Evolutionary conservation across 2,888 invertebrate genomes (phyloP).

Genomic region (Stictocephala bisonia): DNA sequence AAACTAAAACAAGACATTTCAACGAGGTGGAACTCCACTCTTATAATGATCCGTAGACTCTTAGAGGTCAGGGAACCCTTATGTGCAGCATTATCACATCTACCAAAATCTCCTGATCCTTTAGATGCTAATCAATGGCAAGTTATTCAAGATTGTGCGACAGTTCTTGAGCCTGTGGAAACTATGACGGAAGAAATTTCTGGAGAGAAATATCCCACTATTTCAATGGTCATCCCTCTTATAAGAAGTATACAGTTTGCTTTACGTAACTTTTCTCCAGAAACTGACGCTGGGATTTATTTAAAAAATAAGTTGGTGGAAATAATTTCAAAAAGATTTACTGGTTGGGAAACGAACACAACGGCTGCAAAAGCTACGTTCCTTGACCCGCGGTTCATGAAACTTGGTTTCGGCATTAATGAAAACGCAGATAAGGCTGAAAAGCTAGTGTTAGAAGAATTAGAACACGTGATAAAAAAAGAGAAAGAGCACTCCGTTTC

Average conservation of each 20-base stretch:
- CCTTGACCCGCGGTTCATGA: slow-evolving; percentile 17
- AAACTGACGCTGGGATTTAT: not conserved
- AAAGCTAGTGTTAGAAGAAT: not conserved
- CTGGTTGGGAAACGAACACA: not conserved
- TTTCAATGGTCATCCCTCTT: slow-evolving; percentile 13
- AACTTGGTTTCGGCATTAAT: not conserved
- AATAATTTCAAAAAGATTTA: not conserved
- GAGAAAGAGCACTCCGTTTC: not conserved
- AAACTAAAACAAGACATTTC: slow-evolving; percentile 21
- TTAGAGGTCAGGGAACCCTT: slow-evolving; percentile 6
- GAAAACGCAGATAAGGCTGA: slow-evolving; percentile 15
- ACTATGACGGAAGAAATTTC: slow-evolving; percentile 33
- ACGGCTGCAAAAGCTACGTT: not conserved
- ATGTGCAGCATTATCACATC: slow-evolving; percentile 5
- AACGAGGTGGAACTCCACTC: slow-evolving; percentile 1
- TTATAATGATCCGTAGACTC: not conserved
- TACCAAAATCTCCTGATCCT: slow-evolving; percentile 8
- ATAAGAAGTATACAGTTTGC: not conserved
- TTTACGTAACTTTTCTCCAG: not conserved
- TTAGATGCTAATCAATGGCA: slow-evolving; percentile 15
- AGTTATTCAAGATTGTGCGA: not conserved
- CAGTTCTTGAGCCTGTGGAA: slow-evolving; percentile 2
- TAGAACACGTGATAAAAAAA: not conserved
- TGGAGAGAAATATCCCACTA: slow-evolving; percentile 13
- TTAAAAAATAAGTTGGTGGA: not conserved